phyloP scores from a whole-genome alignment of 2,888 invertebrate species.

The Pristionchus japonicus region DNA sequence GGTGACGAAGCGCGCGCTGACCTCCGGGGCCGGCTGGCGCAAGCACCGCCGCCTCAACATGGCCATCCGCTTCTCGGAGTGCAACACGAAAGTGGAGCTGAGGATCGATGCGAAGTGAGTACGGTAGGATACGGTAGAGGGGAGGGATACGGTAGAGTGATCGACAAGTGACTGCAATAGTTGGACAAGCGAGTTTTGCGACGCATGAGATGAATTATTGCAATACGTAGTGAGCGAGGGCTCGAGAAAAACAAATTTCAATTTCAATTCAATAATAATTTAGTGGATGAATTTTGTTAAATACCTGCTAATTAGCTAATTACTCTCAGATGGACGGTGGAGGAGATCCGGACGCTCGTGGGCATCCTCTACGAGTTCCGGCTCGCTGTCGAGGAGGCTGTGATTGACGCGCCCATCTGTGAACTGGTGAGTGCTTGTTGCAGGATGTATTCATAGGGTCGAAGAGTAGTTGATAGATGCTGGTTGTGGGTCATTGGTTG shows the following conservation, averaged over 20 bases:
- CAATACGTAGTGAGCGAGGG: too few species aligned
- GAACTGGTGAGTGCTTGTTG: conserved; percentile 56
- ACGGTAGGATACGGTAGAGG: not conserved
- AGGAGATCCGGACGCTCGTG: conserved; percentile 64
- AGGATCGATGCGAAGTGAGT: conserved; percentile 58
- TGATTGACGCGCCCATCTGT: conserved; percentile 70
- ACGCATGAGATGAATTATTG: too few species aligned
- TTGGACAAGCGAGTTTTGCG: not conserved
- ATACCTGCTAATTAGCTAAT: not conserved
- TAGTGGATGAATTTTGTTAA: too few species aligned
- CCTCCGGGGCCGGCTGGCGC: conserved; percentile 44
- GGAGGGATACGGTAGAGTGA: not conserved
- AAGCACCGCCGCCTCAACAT: conserved; percentile 53
- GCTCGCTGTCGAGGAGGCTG: conserved; percentile 57
- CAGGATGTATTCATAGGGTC: not conserved
- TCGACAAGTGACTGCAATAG: not conserved
- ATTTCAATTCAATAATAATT: too few species aligned
- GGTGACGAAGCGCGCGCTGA: conserved; percentile 54
- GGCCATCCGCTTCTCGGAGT: conserved; percentile 52
- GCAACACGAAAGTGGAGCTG: conserved; percentile 50
- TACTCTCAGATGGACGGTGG: conserved; percentile 62
- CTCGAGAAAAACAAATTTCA: not conserved
- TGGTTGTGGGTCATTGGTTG: not conserved
- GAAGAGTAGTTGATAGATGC: not conserved
- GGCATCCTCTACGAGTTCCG: conserved; percentile 65